Evolutionary conservation across 2,888 invertebrate species (phyloP), one percentile per base, ranked within the genome.

Genomic region (Polyommatus icarus): DNA sequence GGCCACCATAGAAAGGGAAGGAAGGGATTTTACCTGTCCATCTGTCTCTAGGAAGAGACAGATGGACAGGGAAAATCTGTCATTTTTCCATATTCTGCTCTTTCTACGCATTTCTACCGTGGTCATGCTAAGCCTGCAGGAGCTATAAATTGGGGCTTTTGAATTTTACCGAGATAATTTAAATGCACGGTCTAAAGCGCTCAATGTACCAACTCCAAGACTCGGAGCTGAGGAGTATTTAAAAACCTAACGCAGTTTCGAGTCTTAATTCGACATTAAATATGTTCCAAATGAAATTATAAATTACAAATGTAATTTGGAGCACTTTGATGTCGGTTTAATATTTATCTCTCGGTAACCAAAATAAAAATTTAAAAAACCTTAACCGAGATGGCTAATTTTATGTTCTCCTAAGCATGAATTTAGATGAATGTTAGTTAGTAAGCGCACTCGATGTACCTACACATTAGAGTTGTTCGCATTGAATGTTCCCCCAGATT

Each of bases 401-500:
- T 73, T 73, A 24, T 73, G 24, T 73, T 20, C 29, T 24, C 24
- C 40, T 72, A 77, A 77, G 77, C 77, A 77, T 77, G 77, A 57
- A 77, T 72, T 73, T 72, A 73, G 77, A 78, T 79, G 78, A 78
- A 80, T 80, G 79, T 80, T 79, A 80, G 78, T 71, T 79, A 80
- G 76, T 79, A 78, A 67, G 72, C 18, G 79, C 80, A 80, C 80
- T 76, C 76, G 71, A 67, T 76, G 20, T 72, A 73, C 20, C 24
- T 72, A 76, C 78, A 78, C 77, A 36, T 67, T 73, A 76, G 57
- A 77, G 54, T 15, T 77, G 71, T 20, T 57, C 24, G 54, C 59
- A 72, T 72, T 77, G 32, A 71, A 77, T 72, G 24, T 57, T 40
- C 24, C 20, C 72, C 15, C 36, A 40, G 7, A 71, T 36, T 77